Evolutionary conservation across 2,113 vertebrate genomes (phyloP).

Genomic region (Uria aalge): DNA sequence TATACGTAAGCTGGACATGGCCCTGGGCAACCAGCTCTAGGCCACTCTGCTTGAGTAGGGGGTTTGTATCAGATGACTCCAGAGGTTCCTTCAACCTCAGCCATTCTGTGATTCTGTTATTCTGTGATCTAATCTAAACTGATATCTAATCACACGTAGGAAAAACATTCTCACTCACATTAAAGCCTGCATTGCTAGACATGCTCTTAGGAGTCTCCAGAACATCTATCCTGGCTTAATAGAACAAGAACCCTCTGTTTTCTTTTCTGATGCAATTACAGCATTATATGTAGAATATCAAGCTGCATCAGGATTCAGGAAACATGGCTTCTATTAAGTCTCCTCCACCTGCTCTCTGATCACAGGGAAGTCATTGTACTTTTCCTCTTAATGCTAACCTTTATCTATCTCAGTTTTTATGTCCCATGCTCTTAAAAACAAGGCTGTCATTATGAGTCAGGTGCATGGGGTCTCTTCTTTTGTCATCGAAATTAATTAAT

Average conservation of each 20-base stretch:
- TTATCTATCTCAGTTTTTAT: not conserved
- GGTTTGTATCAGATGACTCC: not conserved
- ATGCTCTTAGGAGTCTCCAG: not conserved
- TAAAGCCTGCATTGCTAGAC: not conserved
- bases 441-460: not conserved
- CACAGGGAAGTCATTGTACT: not conserved
- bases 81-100: not conserved
- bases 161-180: not conserved
- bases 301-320: not conserved
- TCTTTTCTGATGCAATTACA: not conserved
- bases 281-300: not conserved
- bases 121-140: not conserved
- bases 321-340: not conserved
- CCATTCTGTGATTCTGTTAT: not conserved
- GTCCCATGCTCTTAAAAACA: not conserved
- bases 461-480: not conserved
- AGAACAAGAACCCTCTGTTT: not conserved
- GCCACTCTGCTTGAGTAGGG: too few relatives aligned
- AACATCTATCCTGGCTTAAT: not conserved
- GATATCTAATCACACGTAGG: not conserved
- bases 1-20: not conserved
- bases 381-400: not conserved
- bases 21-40: not conserved
- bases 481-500: not conserved
- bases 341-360: not conserved